Base-by-base conservation (phyloP, 2,113 vertebrate genomes). In the Sylvicapra grimmia region DNA sequence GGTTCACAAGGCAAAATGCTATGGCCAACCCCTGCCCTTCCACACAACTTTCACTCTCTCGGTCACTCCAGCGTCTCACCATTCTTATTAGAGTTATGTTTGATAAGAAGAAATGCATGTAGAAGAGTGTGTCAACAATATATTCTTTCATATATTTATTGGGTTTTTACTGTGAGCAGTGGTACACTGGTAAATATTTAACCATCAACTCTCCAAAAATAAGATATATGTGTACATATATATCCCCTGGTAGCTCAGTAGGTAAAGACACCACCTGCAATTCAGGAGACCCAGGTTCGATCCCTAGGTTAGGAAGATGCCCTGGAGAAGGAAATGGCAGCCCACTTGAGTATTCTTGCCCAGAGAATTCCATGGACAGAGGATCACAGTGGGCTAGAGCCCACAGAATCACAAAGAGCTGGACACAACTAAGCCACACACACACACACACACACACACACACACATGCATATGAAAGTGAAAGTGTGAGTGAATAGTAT, bases 1-100 rank as follows among this genome's bases (percentile, higher is more conserved):
- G 44, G 5, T 40, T 25, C 11, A 27, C 4, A 47, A 16, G 18
- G 13, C 36, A 56, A 0, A 53, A 25, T 8, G 4, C 3, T 4
- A 12, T 8, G 8, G 19, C 23, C 29, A 53, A 3, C 21, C 4
- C 21, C 2, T 9, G 15, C 23, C 36, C 15, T 44, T n/a, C 4
- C 14, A 10, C 25, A 59, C 5, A n/a, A 59, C 3, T 15, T 8
- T 23, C 18, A 21, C 51, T 54, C 14, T 33, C 21, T 13, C 10
- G 0, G 4, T 82, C 13, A 29, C 11, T 51, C 49, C 33, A 25
- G 3, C 1, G 5, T 10, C 31, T 72, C 58, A 53, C 31, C 31
- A 56, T 49, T 89, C 19, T 56, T 61, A 27, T 36, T 75, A 75
- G 19, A 65, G 36, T 33, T 56, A 7, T 21, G 36, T 5, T 51